Percentiles rank a stretch among this genome's conserved stretches.
Evolutionary conservation across 2,888 invertebrate species (phyloP).

Genomic region (Chaitophorus viminalis): DNA sequence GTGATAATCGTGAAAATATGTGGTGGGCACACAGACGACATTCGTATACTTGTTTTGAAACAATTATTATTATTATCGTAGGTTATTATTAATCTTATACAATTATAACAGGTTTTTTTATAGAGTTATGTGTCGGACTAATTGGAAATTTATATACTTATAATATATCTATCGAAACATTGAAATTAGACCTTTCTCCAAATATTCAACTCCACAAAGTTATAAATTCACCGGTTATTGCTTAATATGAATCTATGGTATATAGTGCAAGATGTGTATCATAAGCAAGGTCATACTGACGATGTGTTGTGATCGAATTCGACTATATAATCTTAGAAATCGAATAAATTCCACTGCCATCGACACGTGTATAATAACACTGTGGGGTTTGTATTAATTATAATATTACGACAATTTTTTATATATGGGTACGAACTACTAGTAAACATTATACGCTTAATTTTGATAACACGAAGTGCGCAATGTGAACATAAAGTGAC

Average conservation of each 20-base stretch:
- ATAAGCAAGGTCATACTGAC: background rate
- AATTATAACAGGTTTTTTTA: conserved; percentile 3
- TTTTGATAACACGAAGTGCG: too few relatives aligned
- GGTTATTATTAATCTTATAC: background rate
- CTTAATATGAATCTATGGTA: background rate
- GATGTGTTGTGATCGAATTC: background rate
- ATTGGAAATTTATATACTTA: background rate
- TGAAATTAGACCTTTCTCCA: conserved; percentile 6
- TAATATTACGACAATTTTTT: too few relatives aligned
- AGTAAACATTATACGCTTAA: too few relatives aligned
- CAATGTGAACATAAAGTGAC: too few relatives aligned
- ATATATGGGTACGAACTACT: too few relatives aligned
- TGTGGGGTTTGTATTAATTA: too few relatives aligned
- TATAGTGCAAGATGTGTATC: background rate
- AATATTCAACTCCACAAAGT: background rate
- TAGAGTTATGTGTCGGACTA: background rate
- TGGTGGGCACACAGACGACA: background rate
- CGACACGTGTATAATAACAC: too few relatives aligned
- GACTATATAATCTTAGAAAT: background rate
- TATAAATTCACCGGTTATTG: background rate
- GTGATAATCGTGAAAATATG: background rate
- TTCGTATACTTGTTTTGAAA: background rate
- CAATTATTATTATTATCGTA: background rate
- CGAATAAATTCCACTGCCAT: background rate
- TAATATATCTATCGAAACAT: background rate